These are phyloP conservation scores for Monodelphis domestica DNA, from an alignment of 2,797 vertebrate genomes.

Conservation along the genomic window DNA sequence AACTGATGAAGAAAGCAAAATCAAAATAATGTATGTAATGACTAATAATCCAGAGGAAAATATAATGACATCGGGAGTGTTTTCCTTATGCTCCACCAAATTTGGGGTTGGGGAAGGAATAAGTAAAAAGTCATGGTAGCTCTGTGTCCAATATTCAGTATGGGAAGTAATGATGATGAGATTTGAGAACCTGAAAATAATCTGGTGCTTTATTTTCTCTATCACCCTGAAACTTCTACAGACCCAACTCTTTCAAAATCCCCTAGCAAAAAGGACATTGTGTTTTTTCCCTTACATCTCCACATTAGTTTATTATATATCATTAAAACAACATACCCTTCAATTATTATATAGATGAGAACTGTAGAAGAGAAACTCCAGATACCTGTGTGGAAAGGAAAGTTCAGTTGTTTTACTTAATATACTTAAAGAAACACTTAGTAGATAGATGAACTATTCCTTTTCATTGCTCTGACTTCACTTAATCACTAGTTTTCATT, in stretches of 20 bases:
- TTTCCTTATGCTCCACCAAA: not conserved
- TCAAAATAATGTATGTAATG: not conserved
- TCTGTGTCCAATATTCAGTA: not conserved
- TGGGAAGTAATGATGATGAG: conserved; percentile 7
- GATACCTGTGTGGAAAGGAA: not conserved
- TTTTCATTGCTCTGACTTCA: conserved; percentile 3
- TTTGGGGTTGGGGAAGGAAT: not conserved
- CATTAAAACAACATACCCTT: not conserved
- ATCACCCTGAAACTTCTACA: not conserved
- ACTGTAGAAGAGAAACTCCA: conserved; percentile 25
- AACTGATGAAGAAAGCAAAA: not conserved
- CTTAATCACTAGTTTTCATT: not conserved
- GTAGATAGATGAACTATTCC: not conserved
- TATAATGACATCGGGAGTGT: not conserved
- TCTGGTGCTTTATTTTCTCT: not conserved
- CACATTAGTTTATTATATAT: not conserved
- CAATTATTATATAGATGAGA: not conserved
- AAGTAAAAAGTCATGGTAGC: not conserved
- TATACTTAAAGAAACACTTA: not conserved
- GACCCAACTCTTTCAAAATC: not conserved
- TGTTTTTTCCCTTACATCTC: conserved; percentile 6
- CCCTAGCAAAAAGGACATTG: not conserved
- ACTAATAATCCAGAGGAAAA: not conserved
- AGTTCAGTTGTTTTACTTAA: not conserved
- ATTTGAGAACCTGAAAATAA: not conserved